Evolutionary conservation across 2,797 vertebrate species (phyloP), one percentile per base, ranked within the genome.

Genomic region (Acanthornis magna): DNA sequence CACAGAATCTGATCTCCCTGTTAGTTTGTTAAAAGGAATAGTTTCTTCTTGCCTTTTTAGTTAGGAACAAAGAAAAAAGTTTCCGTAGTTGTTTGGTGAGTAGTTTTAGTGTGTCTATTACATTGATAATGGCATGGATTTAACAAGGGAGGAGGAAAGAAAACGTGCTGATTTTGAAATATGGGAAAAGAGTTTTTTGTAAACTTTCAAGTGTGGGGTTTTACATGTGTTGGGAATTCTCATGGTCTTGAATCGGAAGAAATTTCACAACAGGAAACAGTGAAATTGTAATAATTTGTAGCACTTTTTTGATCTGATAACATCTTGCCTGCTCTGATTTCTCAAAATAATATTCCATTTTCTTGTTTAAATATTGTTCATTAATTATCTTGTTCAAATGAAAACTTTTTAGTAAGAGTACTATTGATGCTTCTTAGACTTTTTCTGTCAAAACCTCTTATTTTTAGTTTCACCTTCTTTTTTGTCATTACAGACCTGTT

Each of bases 11-110:
- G 84, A 92, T 94, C 66, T 75, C 50, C 60, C 88, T 88, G 78
- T 70, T 87, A 93, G 32, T 77, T 97, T 96, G 72, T 87, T 79
- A 95, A 88, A 95, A 89, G 53, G 61, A 92, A 89, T 85, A 72
- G 68, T 71, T 94, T 91, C 51, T 72, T 92, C 51, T 43, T 78
- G 62, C 27, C 22, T 75, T 91, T 93, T 78, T 68, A 42, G 82
- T 76, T 22, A 75, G 47, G 23, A 85, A 71, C 55, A 87, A 68
- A 25, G 36, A 20, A 85, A 89, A 72, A 91, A 93, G 65, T 88
- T 91, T 26, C 9, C 40, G 11, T 84, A 87, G 21, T 43, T 65
- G 10, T 54, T 85, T 65, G 65, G 63, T 81, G 29, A 45, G 32
- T 58, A 43, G 48, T 48, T 78, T 84, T 76, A 42, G 38, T 36